These are phyloP conservation scores for Cylindroiulus punctatus DNA, from an alignment of 2,888 invertebrate species.

Conservation along the genomic window DNA sequence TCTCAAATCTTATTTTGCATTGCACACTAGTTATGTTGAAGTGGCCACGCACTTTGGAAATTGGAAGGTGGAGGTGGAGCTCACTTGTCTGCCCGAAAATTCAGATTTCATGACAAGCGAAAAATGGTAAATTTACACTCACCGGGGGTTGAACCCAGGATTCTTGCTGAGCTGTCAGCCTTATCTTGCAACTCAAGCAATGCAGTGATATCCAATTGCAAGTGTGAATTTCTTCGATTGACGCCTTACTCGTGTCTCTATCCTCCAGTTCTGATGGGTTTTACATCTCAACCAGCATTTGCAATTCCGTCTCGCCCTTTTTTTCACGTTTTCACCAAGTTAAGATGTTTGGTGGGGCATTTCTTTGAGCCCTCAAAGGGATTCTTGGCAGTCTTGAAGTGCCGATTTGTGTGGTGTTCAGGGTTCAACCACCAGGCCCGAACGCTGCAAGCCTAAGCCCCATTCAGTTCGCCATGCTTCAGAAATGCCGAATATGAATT, in stretches of 20 bases:
- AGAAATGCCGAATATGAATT: background rate
- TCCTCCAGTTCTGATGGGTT: background rate
- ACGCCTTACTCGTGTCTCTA: background rate
- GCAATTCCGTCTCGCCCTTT: background rate
- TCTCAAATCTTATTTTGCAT: too few relatives aligned
- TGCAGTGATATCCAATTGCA: background rate
- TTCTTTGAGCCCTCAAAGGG: background rate
- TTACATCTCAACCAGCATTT: background rate
- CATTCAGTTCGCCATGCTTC: background rate
- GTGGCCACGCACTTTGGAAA: background rate
- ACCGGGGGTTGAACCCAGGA: slow-evolving; percentile 21
- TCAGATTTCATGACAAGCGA: background rate
- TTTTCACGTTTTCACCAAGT: background rate
- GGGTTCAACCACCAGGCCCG: background rate
- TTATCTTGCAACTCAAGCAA: background rate
- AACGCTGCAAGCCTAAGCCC: background rate
- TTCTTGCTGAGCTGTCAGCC: background rate
- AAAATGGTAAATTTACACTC: background rate
- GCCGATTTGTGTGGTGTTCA: background rate
- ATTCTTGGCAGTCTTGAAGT: background rate
- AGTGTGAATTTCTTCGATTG: background rate
- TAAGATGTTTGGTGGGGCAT: background rate
- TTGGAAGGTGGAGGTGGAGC: background rate
- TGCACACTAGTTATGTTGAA: too few relatives aligned
- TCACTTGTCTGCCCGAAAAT: background rate